These are phyloP conservation scores for Andrena dorsata DNA, from an alignment of 2,888 invertebrate species.

Conservation along the genomic window DNA sequence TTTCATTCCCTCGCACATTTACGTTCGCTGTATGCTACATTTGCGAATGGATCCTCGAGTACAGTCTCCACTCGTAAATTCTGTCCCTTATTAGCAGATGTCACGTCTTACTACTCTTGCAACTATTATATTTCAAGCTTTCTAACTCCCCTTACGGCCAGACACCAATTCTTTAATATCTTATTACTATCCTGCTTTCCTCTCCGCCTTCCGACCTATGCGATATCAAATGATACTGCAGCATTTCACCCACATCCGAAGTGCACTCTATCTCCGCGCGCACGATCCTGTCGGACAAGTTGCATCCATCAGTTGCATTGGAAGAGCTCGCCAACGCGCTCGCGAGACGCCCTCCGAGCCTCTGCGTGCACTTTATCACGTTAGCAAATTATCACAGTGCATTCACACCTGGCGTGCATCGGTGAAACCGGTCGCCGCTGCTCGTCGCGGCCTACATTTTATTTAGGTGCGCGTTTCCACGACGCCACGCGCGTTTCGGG, in stretches of 20 bases:
- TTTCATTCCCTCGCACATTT: no score
- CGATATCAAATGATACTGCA: no score
- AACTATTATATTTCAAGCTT: no score
- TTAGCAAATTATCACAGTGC: conserved; percentile 27
- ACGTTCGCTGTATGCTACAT: no score
- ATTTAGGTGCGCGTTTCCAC: conserved; percentile 35
- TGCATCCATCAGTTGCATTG: neutral
- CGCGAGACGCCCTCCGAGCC: conserved; percentile 7
- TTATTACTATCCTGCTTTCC: no score
- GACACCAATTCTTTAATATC: no score
- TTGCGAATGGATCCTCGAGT: no score
- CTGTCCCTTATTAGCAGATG: no score
- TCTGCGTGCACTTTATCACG: neutral
- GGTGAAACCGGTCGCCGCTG: conserved; percentile 37
- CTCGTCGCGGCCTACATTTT: conserved; percentile 56
- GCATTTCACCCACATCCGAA: neutral
- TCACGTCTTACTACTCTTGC: no score
- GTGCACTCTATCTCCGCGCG: neutral
- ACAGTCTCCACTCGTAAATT: no score
- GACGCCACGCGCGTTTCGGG: conserved; percentile 2
- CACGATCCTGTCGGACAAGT: neutral
- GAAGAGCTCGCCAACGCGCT: neutral
- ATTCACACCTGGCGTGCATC: conserved; percentile 38
- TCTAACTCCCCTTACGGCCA: no score
- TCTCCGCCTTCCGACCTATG: no score